A percentile compares a stretch with the other conserved stretches of the same genome.
These are phyloP conservation scores for Phoenicopterus ruber DNA, from an alignment of 2,113 vertebrate species.

Conservation along the genomic window DNA sequence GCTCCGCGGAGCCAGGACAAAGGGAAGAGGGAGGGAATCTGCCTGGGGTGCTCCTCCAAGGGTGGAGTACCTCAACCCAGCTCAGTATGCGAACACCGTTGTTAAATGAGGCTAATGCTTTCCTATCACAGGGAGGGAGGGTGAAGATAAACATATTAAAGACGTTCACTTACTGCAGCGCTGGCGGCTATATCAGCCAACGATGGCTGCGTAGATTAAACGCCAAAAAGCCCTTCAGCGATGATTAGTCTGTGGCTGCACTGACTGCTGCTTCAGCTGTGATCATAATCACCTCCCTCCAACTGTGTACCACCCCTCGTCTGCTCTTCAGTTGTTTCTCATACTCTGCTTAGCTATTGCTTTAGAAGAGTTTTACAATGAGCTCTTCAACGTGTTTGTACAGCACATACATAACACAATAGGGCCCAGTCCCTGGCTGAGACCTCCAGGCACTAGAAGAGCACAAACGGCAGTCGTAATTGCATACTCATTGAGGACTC, in stretches of 20 bases:
- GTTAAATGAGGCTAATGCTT: not conserved
- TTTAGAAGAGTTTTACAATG: not conserved
- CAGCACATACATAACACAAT: not conserved
- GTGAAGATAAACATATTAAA: not conserved
- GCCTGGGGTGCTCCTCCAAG: not conserved
- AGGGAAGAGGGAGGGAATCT: not conserved
- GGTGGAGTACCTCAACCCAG: not conserved
- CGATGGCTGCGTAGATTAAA: not conserved
- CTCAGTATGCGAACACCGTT: not conserved
- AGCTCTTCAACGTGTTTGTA: not conserved
- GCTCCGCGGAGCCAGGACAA: accelerated
- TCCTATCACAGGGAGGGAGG: not conserved
- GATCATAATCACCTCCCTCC: not conserved
- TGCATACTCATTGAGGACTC: not conserved
- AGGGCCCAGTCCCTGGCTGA: not conserved
- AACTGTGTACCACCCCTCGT: accelerated
- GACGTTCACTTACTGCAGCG: not conserved
- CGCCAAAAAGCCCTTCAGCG: conserved; percentile 16
- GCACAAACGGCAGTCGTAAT: not conserved
- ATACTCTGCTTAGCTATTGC: not conserved
- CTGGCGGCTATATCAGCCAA: not conserved
- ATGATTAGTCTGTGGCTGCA: not conserved
- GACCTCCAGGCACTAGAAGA: not conserved
- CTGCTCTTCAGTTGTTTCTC: not conserved
- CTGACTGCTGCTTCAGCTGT: not conserved